Evolutionary conservation across 2,888 invertebrate genomes (phyloP).

Genomic region (Callyntrura sp.): DNA sequence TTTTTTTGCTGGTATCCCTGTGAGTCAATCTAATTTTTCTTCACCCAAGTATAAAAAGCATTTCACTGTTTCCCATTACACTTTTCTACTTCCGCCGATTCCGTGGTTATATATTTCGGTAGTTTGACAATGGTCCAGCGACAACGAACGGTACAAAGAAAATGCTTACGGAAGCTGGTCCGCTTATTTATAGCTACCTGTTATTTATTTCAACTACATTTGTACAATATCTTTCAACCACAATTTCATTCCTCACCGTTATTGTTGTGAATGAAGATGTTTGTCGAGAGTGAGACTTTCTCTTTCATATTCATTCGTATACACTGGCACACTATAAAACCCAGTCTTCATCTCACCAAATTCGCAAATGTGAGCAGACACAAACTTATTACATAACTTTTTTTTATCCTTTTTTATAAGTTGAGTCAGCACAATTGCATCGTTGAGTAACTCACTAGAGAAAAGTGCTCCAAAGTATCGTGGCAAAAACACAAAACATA

Average conservation of each 20-base stretch:
- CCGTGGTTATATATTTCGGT: neutral
- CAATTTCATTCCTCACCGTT: neutral
- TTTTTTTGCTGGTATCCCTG: neutral
- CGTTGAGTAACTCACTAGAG: conserved; percentile 43
- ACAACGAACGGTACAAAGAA: neutral
- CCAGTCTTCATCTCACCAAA: neutral
- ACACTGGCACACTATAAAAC: neutral
- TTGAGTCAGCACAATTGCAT: conserved; percentile 51
- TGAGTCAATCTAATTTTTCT: conserved; percentile 21
- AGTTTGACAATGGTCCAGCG: conserved; percentile 9
- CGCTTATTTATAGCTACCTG: neutral
- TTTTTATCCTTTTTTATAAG: conserved; percentile 3
- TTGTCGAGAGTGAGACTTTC: conserved; percentile 10
- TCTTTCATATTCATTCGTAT: neutral
- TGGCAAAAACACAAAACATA: conserved; percentile 22
- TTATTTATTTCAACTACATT: neutral
- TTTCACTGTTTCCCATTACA: conserved; percentile 64
- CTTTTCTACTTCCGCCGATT: conserved; percentile 58
- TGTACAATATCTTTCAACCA: neutral
- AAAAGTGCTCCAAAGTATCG: neutral
- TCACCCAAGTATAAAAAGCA: conserved; percentile 54
- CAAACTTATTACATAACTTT: conserved; percentile 32
- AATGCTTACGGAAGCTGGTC: neutral
- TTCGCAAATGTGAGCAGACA: neutral
- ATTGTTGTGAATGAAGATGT: conserved; percentile 1